A percentile compares a stretch with the other conserved stretches of the same genome.
These are phyloP conservation scores for Emys orbicularis DNA, from an alignment of 2,797 vertebrate species.

Conservation along the genomic window DNA sequence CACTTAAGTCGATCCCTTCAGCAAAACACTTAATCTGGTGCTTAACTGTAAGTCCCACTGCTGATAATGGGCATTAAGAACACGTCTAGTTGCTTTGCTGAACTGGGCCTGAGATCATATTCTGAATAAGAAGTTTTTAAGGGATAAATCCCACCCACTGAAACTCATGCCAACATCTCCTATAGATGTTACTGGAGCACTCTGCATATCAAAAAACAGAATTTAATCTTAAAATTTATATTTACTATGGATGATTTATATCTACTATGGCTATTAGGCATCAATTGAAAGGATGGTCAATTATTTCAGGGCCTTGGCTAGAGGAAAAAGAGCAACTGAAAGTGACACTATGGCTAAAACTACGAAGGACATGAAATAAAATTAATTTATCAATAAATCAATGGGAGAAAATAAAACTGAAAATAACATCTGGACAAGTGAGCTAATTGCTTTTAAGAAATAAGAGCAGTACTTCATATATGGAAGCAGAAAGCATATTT, in stretches of 20 bases:
- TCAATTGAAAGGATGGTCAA: not conserved
- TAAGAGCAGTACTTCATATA: conserved; percentile 21
- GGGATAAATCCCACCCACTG: not conserved
- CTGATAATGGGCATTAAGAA: not conserved
- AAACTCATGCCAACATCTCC: not conserved
- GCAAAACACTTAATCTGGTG: no score
- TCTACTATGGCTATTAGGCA: not conserved
- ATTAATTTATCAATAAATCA: conserved; percentile 47
- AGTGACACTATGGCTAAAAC: not conserved
- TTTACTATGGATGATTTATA: not conserved
- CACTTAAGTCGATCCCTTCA: no score
- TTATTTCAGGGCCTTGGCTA: not conserved
- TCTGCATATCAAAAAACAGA: not conserved
- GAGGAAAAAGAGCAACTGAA: not conserved
- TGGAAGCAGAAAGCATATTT: conserved; percentile 31
- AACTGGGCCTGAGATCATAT: not conserved
- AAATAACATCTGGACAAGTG: conserved; percentile 52
- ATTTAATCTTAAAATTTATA: not conserved
- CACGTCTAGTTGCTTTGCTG: not conserved
- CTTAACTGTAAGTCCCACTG: not conserved
- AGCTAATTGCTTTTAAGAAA: conserved; percentile 46
- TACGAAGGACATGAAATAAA: conserved; percentile 16
- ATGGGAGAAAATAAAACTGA: conserved; percentile 20
- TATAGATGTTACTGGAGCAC: not conserved
- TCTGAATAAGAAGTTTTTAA: not conserved